phyloP scores from a whole-genome alignment of 2,797 vertebrate species.

The Callimico goeldii region DNA sequence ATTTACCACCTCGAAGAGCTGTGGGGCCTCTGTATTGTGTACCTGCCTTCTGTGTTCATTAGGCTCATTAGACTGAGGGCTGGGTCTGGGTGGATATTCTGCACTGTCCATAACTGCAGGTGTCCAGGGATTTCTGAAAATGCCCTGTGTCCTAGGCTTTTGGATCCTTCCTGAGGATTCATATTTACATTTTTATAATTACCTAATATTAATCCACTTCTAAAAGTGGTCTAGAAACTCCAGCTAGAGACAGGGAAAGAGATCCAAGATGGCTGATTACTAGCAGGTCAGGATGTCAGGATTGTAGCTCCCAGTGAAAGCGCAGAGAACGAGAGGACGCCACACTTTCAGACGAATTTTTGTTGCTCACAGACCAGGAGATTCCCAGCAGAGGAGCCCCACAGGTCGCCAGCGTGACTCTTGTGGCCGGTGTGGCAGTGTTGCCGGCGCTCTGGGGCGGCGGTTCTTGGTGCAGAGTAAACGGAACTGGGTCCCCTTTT shows the following conservation, averaged over 20 bases:
- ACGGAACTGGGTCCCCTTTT: no score
- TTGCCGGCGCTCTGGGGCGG: no score
- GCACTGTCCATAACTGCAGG: neutral
- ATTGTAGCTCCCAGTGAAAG: no score
- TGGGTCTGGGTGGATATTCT: neutral
- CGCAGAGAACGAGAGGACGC: no score
- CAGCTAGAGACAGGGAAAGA: neutral
- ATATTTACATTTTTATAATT: neutral
- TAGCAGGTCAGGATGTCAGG: no score
- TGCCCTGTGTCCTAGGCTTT: neutral
- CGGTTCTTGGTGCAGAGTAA: no score
- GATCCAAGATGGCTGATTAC: no score
- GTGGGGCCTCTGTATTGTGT: neutral
- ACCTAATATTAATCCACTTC: neutral
- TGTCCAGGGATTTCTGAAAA: neutral
- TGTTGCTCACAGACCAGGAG: no score
- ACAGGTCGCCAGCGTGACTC: no score
- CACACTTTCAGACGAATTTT: no score
- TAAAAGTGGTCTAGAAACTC: neutral
- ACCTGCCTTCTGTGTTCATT: neutral
- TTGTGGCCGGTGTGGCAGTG: no score
- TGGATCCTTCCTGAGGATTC: neutral
- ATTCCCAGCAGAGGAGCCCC: no score
- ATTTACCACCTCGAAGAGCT: neutral
- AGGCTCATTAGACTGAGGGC: neutral